Evolutionary conservation across 1,140 invertebrate species (phyloP).

Genomic region (Paralvinella palmiformis): DNA sequence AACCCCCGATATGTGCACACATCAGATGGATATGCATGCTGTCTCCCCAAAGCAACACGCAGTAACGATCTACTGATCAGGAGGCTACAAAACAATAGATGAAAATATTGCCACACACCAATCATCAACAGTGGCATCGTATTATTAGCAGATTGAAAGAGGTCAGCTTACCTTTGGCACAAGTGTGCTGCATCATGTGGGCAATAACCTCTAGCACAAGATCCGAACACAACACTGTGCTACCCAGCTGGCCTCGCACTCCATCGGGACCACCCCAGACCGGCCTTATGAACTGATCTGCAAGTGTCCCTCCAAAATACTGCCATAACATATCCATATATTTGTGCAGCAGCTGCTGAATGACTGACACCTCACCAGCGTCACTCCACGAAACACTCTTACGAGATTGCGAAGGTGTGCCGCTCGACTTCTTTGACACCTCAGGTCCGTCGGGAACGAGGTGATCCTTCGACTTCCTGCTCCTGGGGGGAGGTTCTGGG

Average conservation of each 20-base stretch:
- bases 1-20: no score
- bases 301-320: slow-evolving; percentile 38
- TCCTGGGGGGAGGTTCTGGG: no score
- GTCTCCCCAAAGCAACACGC: no score
- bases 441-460: no score
- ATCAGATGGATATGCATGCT: no score
- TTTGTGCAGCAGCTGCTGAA: slow-evolving; percentile 30
- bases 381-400: slow-evolving; percentile 49
- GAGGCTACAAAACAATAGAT: no score
- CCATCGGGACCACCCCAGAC: slow-evolving; percentile 29
- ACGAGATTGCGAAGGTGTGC: no score
- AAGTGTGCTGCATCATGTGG: slow-evolving; percentile 42
- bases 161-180: slow-evolving; percentile 37
- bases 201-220: slow-evolving; percentile 35
- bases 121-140: no score
- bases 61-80: no score
- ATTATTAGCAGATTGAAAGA: background rate
- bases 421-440: no score
- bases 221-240: slow-evolving; percentile 31
- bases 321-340: slow-evolving; percentile 45
- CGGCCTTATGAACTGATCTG: slow-evolving; percentile 37
- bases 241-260: slow-evolving; percentile 33
- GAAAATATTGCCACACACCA: no score
- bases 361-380: slow-evolving; percentile 38
- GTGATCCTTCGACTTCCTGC: no score